A percentile compares a stretch with the other conserved stretches of the same genome.
These are phyloP conservation scores for Anticlea derivata DNA, from an alignment of 2,888 invertebrate species.

Conservation along the genomic window DNA sequence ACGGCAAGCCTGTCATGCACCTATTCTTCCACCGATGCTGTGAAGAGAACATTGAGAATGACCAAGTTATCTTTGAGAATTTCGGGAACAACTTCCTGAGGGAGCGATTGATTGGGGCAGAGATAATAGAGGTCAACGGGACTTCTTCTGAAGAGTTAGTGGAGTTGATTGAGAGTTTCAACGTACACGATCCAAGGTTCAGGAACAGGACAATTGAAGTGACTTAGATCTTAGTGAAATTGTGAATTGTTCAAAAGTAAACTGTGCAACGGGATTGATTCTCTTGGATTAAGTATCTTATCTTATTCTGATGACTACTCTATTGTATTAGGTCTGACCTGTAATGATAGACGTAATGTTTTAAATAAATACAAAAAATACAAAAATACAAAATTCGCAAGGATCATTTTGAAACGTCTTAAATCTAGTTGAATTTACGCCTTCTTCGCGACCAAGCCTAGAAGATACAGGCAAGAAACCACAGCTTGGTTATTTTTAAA, in stretches of 20 bases:
- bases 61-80: conserved; percentile 66
- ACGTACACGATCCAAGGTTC: conserved; percentile 45
- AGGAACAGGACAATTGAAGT: conserved; percentile 19
- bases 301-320: too few species aligned
- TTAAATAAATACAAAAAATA: too few species aligned
- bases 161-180: conserved; percentile 37
- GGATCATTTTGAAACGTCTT: too few species aligned
- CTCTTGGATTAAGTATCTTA: background rate
- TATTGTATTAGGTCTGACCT: too few species aligned
- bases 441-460: too few species aligned
- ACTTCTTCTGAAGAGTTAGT: conserved; percentile 41
- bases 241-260: too few species aligned
- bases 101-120: conserved; percentile 60
- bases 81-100: conserved; percentile 64
- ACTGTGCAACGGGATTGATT: background rate
- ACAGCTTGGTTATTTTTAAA: too few species aligned
- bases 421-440: too few species aligned
- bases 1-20: conserved; percentile 63
- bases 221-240: conserved; percentile 6
- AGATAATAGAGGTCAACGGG: conserved; percentile 44
- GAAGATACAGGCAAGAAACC: too few species aligned
- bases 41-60: conserved; percentile 68
- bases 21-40: conserved; percentile 68
- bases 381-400: too few species aligned
- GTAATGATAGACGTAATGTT: too few species aligned